Evolutionary conservation across 2,797 vertebrate species (phyloP), one percentile per base, ranked within the genome.

Genomic region (Helicolenus hilgendorfi): DNA sequence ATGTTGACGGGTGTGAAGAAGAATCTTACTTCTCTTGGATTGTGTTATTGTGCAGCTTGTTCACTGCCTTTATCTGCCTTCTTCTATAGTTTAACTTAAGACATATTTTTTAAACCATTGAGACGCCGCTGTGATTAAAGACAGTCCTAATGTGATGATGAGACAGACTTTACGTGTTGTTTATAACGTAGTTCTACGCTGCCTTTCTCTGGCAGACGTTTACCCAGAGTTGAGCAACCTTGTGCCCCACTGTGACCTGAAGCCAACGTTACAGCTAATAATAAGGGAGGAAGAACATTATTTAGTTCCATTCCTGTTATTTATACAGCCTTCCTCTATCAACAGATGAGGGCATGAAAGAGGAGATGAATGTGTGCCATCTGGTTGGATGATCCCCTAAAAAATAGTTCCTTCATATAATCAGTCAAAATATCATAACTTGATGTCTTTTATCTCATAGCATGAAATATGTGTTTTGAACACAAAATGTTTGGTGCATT

Each of bases 361-460:
- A 77, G 56, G 35, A 78, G 22, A 69, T 64, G 20, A 63, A 75
- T 20, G 56, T 69, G 62, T 70, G 38, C 31, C 67, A 68, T 77
- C 56, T 81, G 70, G 73, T 85, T 78, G 70, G 73, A 73, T 68
- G 68, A 68, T 77, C 26, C 26, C 62, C 55, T 72, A 33, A 41
- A 71, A 55, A 63, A 29, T 22, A 35, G 20, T 60, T 75, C 24
- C 38, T 49, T 49, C 18, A 49, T 49, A 49, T 49, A 49, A 49
- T 49, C 0, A 20, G 45, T 56, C 31, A 68, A 62, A 72, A 55
- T 69, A 27, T 62, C 10, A 24, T 29, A 53, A 10, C n/a, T 18
- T 36, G 8, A 1, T 31, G 60, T 62, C 22, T 35, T 63, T 38
- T 22, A 63, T 35, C 22, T 59, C 36, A 49, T 10, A 5, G n/a